Evolutionary conservation across 2,797 vertebrate species (phyloP), one percentile per base, ranked within the genome.

Genomic region (Distichodus sexfasciatus): DNA sequence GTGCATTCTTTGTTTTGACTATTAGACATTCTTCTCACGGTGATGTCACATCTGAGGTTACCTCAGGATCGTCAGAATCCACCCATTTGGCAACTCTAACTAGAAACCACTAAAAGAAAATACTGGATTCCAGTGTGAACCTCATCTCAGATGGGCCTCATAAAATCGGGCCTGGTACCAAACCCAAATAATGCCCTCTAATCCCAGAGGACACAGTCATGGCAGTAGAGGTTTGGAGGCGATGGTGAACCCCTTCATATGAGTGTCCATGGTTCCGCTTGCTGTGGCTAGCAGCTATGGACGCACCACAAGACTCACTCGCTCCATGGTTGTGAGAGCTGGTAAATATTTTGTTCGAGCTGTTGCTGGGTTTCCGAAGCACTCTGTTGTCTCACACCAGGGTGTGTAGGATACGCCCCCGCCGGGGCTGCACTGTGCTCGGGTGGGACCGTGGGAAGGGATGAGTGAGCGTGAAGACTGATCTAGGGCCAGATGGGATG

Each of bases 311-410:
- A 36, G 26, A 11, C 62, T 61, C 57, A 70, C 38, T 17, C 44
- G 41, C 57, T 21, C 41, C n/a, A 14, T 33, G 40, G 70, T 47
- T 77, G 72, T 66, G 58, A 66, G 35, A 79, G 54, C 64, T 68
- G 21, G 54, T 79, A 74, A 79, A 83, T 85, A 84, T 86, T 87
- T 79, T 83, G 72, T 62, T 71, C 28, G 5, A 44, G 36, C 31
- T 66, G 77, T 81, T 76, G 76, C 76, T 60, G 41, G 3, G 59
- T 85, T 81, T 80, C 79, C 69, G 75, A 70, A 79, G 62, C 61
- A 69, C 59, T 59, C 33, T 7, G 8, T 1, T 47, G 35, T 72
- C 67, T 75, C 35, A 54, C 64, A 64, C 48, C 26, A 44, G 72
- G 80, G 67, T 74, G 64, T 76, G 61, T 75, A 66, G 31, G 65